phyloP scores from a whole-genome alignment of 2,888 invertebrate species.

The Chironomus tentans region DNA sequence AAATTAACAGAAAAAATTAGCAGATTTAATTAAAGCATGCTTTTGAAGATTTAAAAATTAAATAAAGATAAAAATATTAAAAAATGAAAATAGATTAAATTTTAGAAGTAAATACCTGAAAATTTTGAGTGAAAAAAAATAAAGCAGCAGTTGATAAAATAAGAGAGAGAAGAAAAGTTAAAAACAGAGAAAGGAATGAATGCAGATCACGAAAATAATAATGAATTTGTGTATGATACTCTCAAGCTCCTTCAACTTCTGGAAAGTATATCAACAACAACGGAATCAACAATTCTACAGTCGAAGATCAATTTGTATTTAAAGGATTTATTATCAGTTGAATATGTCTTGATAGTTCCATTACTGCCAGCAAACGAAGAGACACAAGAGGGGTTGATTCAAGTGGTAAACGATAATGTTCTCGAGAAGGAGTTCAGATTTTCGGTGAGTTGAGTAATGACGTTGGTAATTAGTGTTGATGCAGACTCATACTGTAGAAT shows the following conservation, averaged over 20 bases:
- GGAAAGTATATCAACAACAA: not conserved
- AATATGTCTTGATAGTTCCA: conserved; percentile 47
- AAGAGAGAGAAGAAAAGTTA: too few relatives aligned
- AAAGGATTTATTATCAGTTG: conserved; percentile 45
- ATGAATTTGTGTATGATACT: not conserved
- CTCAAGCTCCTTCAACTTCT: not conserved
- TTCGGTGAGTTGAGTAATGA: conserved; percentile 39
- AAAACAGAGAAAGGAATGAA: not conserved
- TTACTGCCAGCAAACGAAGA: conserved; percentile 44
- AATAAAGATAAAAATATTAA: too few relatives aligned
- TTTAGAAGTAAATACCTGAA: too few relatives aligned
- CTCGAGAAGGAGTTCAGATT: conserved; percentile 47
- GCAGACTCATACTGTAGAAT: not conserved
- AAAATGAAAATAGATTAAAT: too few relatives aligned
- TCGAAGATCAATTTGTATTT: conserved; percentile 35
- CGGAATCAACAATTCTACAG: not conserved
- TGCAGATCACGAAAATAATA: not conserved
- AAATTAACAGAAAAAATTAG: too few relatives aligned
- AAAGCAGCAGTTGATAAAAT: too few relatives aligned
- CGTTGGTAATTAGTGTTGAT: conserved; percentile 28
- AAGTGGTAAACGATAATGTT: conserved; percentile 46
- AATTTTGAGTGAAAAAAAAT: too few relatives aligned
- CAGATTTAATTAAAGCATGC: too few relatives aligned
- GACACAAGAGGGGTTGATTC: conserved; percentile 47
- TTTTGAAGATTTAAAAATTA: too few relatives aligned